Evolutionary conservation across 2,113 vertebrate genomes (phyloP).

Genomic region (Arizona elegans): DNA sequence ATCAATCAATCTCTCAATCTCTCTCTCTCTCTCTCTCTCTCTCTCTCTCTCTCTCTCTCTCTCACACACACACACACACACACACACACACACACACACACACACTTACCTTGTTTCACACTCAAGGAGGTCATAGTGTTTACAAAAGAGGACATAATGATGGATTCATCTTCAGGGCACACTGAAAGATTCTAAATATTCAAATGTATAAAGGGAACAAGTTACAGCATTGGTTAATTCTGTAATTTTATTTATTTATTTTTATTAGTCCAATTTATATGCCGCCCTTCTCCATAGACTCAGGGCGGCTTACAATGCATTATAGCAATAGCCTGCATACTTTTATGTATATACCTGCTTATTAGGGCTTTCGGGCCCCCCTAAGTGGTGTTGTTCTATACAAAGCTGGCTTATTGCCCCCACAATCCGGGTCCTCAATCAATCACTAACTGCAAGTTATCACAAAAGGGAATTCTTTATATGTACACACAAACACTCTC

Average conservation of each 20-base stretch:
- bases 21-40: not conserved
- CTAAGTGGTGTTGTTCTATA: too few relatives aligned
- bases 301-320: too few relatives aligned
- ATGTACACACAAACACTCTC: not conserved
- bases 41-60: not conserved
- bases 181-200: constrained; percentile 91
- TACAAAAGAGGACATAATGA: constrained; percentile 99
- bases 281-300: too few relatives aligned
- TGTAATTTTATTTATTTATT: not conserved
- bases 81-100: not conserved
- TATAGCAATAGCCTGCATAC: too few relatives aligned
- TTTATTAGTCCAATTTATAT: too few relatives aligned
- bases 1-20: too few relatives aligned
- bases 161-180: constrained; percentile 97
- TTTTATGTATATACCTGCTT: too few relatives aligned
- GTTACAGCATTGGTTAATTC: not conserved
- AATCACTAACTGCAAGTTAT: not conserved
- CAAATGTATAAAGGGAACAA: not conserved
- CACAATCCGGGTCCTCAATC: too few relatives aligned
- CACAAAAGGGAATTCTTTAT: not conserved
- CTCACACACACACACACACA: not conserved
- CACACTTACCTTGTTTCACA: constrained; percentile 89
- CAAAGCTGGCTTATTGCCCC: too few relatives aligned
- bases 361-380: too few relatives aligned
- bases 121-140: constrained; percentile 99